phyloP scores from a whole-genome alignment of 2,888 invertebrate species.

The Trimorus sp. region DNA sequence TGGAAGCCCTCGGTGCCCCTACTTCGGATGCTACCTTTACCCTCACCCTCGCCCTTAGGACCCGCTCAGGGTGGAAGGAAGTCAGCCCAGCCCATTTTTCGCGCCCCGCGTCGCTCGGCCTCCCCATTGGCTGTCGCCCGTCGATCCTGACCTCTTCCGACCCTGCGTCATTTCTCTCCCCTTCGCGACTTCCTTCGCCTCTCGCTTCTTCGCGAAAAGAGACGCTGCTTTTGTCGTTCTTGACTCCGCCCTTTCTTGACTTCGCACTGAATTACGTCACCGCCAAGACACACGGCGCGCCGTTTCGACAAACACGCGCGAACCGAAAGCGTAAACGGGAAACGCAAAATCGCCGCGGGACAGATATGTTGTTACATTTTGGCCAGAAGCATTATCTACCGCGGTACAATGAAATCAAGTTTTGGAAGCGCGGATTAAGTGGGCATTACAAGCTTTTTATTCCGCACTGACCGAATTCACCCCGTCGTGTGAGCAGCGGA shows the following conservation, averaged over 20 bases:
- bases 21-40: constrained; percentile 75
- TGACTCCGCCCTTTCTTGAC: constrained; percentile 43
- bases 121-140: constrained; percentile 79
- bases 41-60: constrained; percentile 75
- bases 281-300: background rate
- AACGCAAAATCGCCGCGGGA: constrained; percentile 1
- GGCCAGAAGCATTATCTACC: constrained; percentile 27
- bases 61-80: constrained; percentile 75
- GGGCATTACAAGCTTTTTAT: constrained; percentile 58
- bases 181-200: constrained; percentile 53
- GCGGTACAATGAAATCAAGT: constrained; percentile 52
- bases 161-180: constrained; percentile 68
- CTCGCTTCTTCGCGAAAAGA: constrained; percentile 52
- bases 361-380: constrained; percentile 30
- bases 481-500: constrained; percentile 42
- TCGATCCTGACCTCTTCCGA: constrained; percentile 77
- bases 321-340: background rate
- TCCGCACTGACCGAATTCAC: constrained; percentile 23
- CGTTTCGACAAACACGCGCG: no score
- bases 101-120: constrained; percentile 79
- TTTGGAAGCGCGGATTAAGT: constrained; percentile 59
- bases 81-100: constrained; percentile 80
- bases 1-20: constrained; percentile 76
- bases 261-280: background rate
- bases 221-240: constrained; percentile 53